A percentile compares a stretch with the other conserved stretches of the same genome.
These are phyloP conservation scores for Troglohyphantes excavatus DNA, from an alignment of 2,888 invertebrate genomes.

Conservation along the genomic window DNA sequence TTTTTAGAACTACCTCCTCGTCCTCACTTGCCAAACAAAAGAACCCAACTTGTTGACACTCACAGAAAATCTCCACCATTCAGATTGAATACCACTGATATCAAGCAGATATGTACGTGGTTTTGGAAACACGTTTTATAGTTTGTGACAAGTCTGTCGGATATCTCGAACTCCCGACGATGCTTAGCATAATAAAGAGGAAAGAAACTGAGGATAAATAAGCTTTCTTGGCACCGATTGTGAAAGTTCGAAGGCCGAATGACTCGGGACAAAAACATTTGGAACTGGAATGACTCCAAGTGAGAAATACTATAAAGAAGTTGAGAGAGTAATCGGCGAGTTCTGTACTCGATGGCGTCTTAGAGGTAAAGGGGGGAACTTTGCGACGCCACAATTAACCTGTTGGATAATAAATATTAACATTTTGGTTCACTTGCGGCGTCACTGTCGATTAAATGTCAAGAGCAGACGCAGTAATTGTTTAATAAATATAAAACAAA, in stretches of 20 bases:
- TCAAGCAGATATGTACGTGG: neutral
- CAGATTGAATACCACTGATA: no score
- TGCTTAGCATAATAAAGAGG: neutral
- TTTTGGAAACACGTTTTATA: neutral
- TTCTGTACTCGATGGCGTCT: neutral
- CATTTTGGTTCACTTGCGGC: neutral
- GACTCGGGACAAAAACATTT: conserved; percentile 52
- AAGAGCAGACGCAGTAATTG: no score
- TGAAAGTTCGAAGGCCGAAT: conserved; percentile 55
- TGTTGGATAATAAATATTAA: neutral
- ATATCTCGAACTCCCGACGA: neutral
- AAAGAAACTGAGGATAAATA: conserved; percentile 15
- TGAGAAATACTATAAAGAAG: conserved; percentile 3
- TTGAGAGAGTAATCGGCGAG: neutral
- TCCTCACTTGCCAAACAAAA: conserved; percentile 1
- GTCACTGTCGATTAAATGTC: no score
- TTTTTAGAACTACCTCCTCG: neutral
- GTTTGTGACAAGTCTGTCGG: conserved; percentile 2
- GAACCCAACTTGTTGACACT: neutral
- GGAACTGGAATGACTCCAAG: conserved; percentile 49
- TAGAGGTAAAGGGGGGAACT: neutral
- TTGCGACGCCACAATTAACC: neutral
- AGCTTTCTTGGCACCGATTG: conserved; percentile 18
- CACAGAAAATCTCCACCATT: neutral
- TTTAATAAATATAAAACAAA: no score